phyloP scores from a whole-genome alignment of 2,113 vertebrate genomes.

The Hemicordylus capensis region DNA sequence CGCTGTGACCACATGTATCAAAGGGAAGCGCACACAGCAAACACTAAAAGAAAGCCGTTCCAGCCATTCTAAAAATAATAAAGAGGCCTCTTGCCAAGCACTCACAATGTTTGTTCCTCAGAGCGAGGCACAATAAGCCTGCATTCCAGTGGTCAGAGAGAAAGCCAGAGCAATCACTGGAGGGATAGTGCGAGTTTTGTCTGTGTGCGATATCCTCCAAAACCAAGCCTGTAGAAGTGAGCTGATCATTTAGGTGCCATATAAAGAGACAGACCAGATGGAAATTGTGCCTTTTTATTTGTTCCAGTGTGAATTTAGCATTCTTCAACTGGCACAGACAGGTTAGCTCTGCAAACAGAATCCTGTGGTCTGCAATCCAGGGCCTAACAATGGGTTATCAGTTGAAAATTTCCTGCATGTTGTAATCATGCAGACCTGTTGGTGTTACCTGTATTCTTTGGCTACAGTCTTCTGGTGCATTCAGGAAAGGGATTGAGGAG shows the following conservation, averaged over 20 bases:
- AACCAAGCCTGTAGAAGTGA: background rate
- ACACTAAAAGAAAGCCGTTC: background rate
- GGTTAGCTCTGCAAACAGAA: background rate
- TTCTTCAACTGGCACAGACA: background rate
- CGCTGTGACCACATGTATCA: conserved; percentile 37
- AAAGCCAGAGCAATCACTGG: conserved; percentile 28
- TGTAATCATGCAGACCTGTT: rapidly evolving
- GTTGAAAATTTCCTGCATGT: rapidly evolving
- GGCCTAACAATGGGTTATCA: background rate
- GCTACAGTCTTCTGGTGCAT: background rate
- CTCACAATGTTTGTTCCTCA: background rate
- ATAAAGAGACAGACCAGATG: background rate
- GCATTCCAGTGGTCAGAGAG: conserved; percentile 29
- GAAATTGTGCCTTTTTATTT: background rate
- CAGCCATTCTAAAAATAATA: conserved; percentile 60
- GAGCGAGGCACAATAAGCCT: conserved; percentile 45
- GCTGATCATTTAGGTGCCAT: background rate
- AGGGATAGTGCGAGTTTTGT: background rate
- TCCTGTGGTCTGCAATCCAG: background rate
- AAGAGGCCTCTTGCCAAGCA: conserved; percentile 36
- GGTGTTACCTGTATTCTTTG: background rate
- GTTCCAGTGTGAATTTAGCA: background rate
- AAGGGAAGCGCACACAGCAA: rapidly evolving
- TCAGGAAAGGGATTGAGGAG: background rate
- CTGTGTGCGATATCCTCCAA: background rate